Evolutionary conservation across 2,797 vertebrate species (phyloP), one percentile per base, ranked within the genome.

Genomic region (Semaprochilodus insignis): DNA sequence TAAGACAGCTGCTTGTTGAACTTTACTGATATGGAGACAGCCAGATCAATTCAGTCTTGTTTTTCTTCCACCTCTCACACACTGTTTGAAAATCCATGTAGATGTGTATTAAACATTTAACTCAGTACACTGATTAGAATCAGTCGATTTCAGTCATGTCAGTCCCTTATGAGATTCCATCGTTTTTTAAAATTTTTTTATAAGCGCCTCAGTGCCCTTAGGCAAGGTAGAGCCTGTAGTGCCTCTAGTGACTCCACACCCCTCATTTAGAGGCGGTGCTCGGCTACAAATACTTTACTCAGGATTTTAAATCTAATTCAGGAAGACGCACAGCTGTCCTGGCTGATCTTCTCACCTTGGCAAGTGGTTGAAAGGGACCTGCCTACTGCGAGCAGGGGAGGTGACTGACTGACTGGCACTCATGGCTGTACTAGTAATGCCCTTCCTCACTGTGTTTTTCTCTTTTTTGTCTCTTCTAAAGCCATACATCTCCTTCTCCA

Each of bases 401-500:
- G 48, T 59, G 62, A 67, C 34, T 17, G 62, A 67, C 34, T 17
- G 48, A 65, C 19, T 40, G 5, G 4, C 21, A 51, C 19, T 27
- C 34, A 21, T 63, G 19, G 72, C 23, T 63, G n/a, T 40, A 83
- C 75, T 75, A 83, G 71, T 52, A 83, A 75, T 62, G 27, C 3
- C 34, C 36, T 13, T 27, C 44, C 31, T 21, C 5, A 1, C 71
- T 67, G 59, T 63, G n/a, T 83, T 44, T 27, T 4, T 19, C 15
- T 36, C 17, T 66, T 63, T 65, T 70, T 81, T 80, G 79, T 31
- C 31, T 31, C 31, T 31, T 31, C 31, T 31, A 1, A 31, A 16
- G 54, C 74, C 74, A 73, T 54, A 44, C 73, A 60, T 77, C 77
- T 80, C 78, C 83, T 84, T 79, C 70, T 76, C 44, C 57, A 25